Evolutionary conservation across 1,140 invertebrate genomes (phyloP), one percentile per base, ranked within the genome.

Genomic region (Muscidifurax raptorellus): DNA sequence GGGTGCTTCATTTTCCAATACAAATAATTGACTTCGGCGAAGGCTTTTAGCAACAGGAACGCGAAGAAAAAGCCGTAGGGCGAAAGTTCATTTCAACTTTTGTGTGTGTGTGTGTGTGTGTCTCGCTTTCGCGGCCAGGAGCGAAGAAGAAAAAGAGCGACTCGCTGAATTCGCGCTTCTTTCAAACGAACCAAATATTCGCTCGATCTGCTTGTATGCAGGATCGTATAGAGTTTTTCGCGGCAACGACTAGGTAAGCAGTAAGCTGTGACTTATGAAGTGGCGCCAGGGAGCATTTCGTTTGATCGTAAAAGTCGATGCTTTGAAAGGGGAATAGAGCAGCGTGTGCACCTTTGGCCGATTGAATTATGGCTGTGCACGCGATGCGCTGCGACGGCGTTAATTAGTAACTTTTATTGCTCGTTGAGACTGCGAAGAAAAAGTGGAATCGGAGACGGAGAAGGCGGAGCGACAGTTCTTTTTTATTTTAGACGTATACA

Each of bases 11-110:
- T 78, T 78, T 78, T 78, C 47, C 76, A 64, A 30, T 78, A 78
- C 52, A 78, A 78, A 78, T 78, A 78, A 78, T 78, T 78, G 76
- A 78, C 76, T 78, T 64, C 52, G 28, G 27, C 3, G 15, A 76
- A 76, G 36, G 36, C 74, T 76, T 76, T 76, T 44, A 76, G 74
- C 74, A 75, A 75, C 74, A 78, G 25, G 40, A 28, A n/a, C 4
- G 36, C n/a, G 27, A 52, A n/a, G 36, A 77, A 52, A 77, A 27
- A 30, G 40, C 25, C n/a, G 15, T 22, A 13, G 32, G 7, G 36
- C 9, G n/a, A 78, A 66, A 76, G 36, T 76, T 76, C 74, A 52
- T 76, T 76, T 76, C n/a, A 76, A 76, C 30, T 72, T 76, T 36
- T 76, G 22, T 76, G 9, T 76, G n/a, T 13, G 0, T 75, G 7